Evolutionary conservation across 2,888 invertebrate species (phyloP), one percentile per base, ranked within the genome.

Genomic region (Brassicogethes aeneus): DNA sequence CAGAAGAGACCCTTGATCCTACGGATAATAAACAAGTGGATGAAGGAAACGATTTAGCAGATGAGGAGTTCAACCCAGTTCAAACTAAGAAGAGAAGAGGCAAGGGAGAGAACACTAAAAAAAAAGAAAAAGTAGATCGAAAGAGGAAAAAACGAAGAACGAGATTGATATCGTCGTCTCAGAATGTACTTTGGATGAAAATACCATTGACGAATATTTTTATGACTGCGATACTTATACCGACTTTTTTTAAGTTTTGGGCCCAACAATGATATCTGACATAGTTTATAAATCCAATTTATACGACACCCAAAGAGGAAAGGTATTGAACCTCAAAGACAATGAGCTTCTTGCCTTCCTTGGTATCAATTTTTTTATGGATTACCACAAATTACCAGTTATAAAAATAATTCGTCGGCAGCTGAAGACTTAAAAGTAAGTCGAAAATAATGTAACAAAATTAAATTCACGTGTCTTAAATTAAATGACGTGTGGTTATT

Each of bases 231-330:
- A 23, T 13, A 30, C 34, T 5, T 12, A 23, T 41, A 41, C 35
- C 16, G 41, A 41, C 16, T 17, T 34, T n/a, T 45, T 38, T 41
- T 30, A 23, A 16, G 23, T 44, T 30, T 37, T 46, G 32, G 45
- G 44, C 15, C 13, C 39, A 23, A 10, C 23, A n/a, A 16, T 40
- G 15, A 35, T 44, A 40, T 41, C 45, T 33, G 32, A 48, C 36
- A 42, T 46, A 32, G 38, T 43, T 10, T 46, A 39, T 37, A 48
- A 47, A 37, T 46, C 43, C 29, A 50, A 48, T 17, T 39, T 51
- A n/a, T 44, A 51, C 44, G 48, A 40, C 8, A 41, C 39, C 8
- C 48, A 51, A 41, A 12, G 33, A 36, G 17, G 43, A 29, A 44
- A 47, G 42, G 37, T 12, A 17, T 17, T 51, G 7, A 41, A 42